Evolutionary conservation across 2,888 invertebrate genomes (phyloP).

Genomic region (Heteropelma amictum): DNA sequence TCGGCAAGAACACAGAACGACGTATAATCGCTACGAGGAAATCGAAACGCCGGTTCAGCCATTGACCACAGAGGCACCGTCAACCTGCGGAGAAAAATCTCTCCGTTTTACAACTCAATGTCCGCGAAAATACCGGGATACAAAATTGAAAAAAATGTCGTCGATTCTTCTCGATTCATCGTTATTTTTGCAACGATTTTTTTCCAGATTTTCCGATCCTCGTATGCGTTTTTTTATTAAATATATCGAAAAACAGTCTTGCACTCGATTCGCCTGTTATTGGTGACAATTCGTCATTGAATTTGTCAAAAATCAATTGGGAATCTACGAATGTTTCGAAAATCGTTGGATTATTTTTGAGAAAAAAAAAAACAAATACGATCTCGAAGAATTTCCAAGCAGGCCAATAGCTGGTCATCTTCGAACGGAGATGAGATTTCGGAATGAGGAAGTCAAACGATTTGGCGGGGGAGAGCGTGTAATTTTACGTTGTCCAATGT

Average conservation of each 20-base stretch:
- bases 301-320: too few relatives aligned
- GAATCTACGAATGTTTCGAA: background rate
- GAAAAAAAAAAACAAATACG: background rate
- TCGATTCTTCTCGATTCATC: too few relatives aligned
- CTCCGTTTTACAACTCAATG: background rate
- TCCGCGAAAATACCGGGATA: too few relatives aligned
- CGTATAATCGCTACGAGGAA: constrained; percentile 33
- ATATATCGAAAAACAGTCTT: too few relatives aligned
- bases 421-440: background rate
- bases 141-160: too few relatives aligned
- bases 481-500: constrained; percentile 49
- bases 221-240: too few relatives aligned
- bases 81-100: background rate
- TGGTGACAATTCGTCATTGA: too few relatives aligned
- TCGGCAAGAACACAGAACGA: constrained; percentile 23
- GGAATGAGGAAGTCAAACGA: constrained; percentile 35
- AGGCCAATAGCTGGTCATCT: constrained; percentile 14
- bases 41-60: background rate
- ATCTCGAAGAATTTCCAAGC: background rate
- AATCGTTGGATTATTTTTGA: background rate
- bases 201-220: too few relatives aligned
- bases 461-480: constrained; percentile 45
- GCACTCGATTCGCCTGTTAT: too few relatives aligned
- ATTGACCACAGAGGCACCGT: background rate
- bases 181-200: too few relatives aligned